Evolutionary conservation across 2,888 invertebrate genomes (phyloP).

Genomic region (Cantharis lateralis): DNA sequence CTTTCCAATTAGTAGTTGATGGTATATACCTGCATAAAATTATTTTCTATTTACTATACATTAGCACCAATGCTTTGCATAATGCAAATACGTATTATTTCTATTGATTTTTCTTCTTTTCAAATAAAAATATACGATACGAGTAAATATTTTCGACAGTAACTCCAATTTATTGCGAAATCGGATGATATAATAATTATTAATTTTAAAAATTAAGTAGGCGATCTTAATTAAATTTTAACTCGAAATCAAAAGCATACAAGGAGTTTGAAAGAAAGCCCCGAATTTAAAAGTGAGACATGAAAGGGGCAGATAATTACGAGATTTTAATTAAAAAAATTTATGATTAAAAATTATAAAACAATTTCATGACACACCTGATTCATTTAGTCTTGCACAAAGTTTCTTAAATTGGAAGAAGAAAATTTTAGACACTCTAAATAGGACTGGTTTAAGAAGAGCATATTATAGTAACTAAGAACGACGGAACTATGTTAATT

Average conservation of each 20-base stretch:
- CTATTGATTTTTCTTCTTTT: background rate
- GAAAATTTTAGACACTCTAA: background rate
- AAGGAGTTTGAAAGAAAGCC: slow-evolving; percentile 39
- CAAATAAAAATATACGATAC: background rate
- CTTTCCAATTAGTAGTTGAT: slow-evolving; percentile 20
- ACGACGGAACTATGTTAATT: slow-evolving; percentile 52
- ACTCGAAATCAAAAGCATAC: slow-evolving; percentile 42
- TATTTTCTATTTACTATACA: background rate
- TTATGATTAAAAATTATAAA: slow-evolving; percentile 38
- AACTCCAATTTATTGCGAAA: background rate
- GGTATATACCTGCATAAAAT: slow-evolving; percentile 12
- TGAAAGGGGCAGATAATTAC: slow-evolving; percentile 34
- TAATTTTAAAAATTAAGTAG: background rate
- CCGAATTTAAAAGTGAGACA: slow-evolving; percentile 44
- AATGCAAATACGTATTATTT: background rate
- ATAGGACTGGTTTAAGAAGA: slow-evolving; percentile 17
- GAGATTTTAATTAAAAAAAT: slow-evolving; percentile 42
- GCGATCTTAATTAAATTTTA: slow-evolving; percentile 36
- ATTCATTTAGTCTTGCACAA: slow-evolving; percentile 7
- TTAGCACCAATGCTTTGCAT: background rate
- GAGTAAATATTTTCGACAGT: background rate
- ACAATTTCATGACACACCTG: slow-evolving; percentile 32
- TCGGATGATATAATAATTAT: background rate
- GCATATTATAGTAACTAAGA: slow-evolving; percentile 37
- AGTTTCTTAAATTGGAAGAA: background rate